A percentile compares a stretch with the other conserved stretches of the same genome.
These are phyloP conservation scores for Rhombomys opimus DNA, from an alignment of 2,113 vertebrate genomes.

Conservation along the genomic window DNA sequence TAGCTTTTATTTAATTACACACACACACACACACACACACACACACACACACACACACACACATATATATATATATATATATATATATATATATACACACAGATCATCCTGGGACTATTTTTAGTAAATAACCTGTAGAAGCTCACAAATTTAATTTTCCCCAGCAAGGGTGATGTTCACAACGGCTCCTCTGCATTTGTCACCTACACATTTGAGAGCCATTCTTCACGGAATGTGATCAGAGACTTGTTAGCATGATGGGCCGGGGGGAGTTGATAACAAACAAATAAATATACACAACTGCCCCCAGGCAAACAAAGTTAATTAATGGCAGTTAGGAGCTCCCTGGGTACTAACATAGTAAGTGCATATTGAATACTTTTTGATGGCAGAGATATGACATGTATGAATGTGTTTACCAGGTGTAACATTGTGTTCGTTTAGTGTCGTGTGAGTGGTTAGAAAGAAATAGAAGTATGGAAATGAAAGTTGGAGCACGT, in stretches of 20 bases:
- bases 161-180: neutral
- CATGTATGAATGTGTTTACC: neutral
- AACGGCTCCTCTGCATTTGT: neutral
- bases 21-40: too few relatives aligned
- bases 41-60: too few relatives aligned
- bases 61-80: too few relatives aligned
- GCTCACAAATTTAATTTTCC: constrained; percentile 13
- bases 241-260: neutral
- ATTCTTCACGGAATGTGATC: neutral
- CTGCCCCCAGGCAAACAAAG: neutral
- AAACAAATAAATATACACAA: neutral
- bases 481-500: neutral
- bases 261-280: neutral
- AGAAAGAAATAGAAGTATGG: neutral
- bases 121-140: constrained; percentile 42
- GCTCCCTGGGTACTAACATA: neutral
- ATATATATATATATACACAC: too few relatives aligned
- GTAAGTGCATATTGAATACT: neutral
- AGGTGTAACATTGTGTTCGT: neutral
- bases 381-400: neutral
- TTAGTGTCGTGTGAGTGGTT: neutral
- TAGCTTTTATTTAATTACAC: constrained; percentile 34
- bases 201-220: constrained; percentile 24
- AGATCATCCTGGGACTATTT: constrained; percentile 25
- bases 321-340: neutral